Evolutionary conservation across 2,888 invertebrate genomes (phyloP).

Genomic region (Gonocerus acuteangulatus): DNA sequence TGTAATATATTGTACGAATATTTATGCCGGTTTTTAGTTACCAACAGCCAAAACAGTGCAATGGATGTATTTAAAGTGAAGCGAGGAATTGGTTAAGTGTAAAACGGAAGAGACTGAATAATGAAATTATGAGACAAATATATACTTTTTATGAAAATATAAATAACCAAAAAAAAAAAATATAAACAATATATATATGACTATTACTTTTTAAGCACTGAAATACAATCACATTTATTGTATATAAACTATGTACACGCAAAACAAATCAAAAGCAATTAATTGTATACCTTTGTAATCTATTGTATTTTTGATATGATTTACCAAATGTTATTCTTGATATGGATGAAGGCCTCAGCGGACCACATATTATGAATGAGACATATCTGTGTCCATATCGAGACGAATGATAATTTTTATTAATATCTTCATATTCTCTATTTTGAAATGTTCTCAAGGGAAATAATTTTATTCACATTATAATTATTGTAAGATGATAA

Average conservation of each 20-base stretch:
- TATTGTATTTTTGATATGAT: slow-evolving; percentile 27
- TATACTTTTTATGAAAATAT: slow-evolving; percentile 12
- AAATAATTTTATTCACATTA: slow-evolving; percentile 26
- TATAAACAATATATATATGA: neutral
- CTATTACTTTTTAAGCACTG: slow-evolving; percentile 23
- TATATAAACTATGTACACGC: slow-evolving; percentile 23
- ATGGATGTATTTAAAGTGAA: neutral
- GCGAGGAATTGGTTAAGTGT: neutral
- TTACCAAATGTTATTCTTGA: slow-evolving; percentile 26
- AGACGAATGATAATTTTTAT: slow-evolving; percentile 20
- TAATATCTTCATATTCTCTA: slow-evolving; percentile 26
- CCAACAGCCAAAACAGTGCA: slow-evolving; percentile 34
- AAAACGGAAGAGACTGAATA: slow-evolving; percentile 23
- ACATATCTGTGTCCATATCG: slow-evolving; percentile 35
- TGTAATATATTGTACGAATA: slow-evolving; percentile 24
- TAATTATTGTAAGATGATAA: slow-evolving; percentile 28
- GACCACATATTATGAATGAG: slow-evolving; percentile 17
- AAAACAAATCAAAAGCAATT: slow-evolving; percentile 26
- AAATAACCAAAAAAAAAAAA: slow-evolving; percentile 7
- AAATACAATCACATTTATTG: slow-evolving; percentile 23
- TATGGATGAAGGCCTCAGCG: slow-evolving; percentile 21
- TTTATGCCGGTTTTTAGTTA: slow-evolving; percentile 33
- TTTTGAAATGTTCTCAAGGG: slow-evolving; percentile 27
- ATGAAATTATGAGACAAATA: slow-evolving; percentile 24
- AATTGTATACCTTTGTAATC: slow-evolving; percentile 26